Evolutionary conservation across 2,888 invertebrate genomes (phyloP).

Genomic region (Odontothrips loti): DNA sequence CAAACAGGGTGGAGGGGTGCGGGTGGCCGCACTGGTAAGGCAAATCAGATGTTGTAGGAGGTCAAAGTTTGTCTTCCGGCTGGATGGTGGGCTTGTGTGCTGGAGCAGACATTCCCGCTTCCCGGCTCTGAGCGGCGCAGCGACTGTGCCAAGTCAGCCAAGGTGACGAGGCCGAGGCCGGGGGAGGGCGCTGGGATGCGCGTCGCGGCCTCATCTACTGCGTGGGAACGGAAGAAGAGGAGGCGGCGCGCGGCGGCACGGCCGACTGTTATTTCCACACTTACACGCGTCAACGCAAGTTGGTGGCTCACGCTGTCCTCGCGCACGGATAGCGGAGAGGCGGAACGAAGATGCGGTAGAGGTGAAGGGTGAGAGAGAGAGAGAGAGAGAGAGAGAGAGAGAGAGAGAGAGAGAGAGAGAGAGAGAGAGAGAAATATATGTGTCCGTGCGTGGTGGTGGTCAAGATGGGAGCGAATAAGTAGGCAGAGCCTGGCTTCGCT

Average conservation of each 20-base stretch:
- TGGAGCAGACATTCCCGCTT: too few species aligned
- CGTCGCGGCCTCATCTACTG: neutral
- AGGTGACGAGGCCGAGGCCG: neutral
- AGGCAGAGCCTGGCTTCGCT: too few species aligned
- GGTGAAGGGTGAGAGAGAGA: neutral
- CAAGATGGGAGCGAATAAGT: too few species aligned
- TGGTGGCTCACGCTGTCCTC: neutral
- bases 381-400: constrained; percentile 1
- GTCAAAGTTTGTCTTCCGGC: too few species aligned
- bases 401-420: neutral
- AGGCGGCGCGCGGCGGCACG: neutral
- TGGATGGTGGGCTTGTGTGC: too few species aligned
- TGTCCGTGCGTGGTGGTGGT: too few species aligned
- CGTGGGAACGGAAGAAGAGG: neutral
- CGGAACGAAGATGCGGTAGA: too few species aligned
- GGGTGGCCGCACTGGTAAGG: too few species aligned
- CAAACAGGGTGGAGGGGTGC: too few species aligned
- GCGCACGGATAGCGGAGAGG: too few species aligned
- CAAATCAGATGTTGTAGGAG: too few species aligned
- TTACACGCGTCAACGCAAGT: too few species aligned
- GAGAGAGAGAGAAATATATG: neutral
- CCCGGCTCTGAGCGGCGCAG: neutral
- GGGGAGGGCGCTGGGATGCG: neutral
- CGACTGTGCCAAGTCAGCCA: neutral
- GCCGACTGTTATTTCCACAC: neutral